Base-by-base conservation (phyloP, 2,113 vertebrate genomes). In the Cyprinus carpio region DNA sequence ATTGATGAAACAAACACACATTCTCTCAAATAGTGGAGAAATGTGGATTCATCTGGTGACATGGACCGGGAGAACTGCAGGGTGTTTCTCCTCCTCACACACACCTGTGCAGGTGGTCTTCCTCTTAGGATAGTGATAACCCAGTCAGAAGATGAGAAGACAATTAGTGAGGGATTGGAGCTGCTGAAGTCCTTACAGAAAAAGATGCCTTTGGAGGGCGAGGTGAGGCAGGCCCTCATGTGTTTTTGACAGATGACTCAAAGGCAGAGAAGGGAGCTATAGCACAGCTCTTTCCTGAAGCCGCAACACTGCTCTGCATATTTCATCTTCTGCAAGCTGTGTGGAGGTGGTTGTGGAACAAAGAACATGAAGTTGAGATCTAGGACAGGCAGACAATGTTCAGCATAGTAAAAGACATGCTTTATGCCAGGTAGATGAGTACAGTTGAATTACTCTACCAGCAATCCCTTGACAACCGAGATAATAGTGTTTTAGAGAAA, bases 81-180 rank as follows among this genome's bases (percentile, higher is more conserved):
- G 6, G 65, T 23, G 18, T 83, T 74, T 31, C 81, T 83, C 4
- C 27, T 83, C 10, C 64, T 83, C 27, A 83, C 67, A 27, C 65
- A 72, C 81, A 83, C 65, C 46, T 34, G 43, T 65, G 62, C 62
- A 29, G 62, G 62, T 29, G 62, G 62, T 29, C 62, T 65, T 15
- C 62, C 25, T 29, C 25, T 65, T 27, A 25, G 62, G 1, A 69
- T 34, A 40, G 34, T 71, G 7, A 71, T 37, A 71, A 71, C 67
- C 31, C 16, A 71, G 16, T 40, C 18, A 4, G 31, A 72, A 20
- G 34, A 72, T 40, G 69, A 72, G 69, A 72, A 11, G 34, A 40
- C 69, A n/a, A 40, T 72, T 23, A 72, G 31, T 72, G 31, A 40
- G 69, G 9, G 18, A 72, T 23, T 72, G 34, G 18, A 72, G 34